Conservation (phyloP, 2,888 invertebrate genomes). For the Galeopsomyia nigrocyanea region DNA sequence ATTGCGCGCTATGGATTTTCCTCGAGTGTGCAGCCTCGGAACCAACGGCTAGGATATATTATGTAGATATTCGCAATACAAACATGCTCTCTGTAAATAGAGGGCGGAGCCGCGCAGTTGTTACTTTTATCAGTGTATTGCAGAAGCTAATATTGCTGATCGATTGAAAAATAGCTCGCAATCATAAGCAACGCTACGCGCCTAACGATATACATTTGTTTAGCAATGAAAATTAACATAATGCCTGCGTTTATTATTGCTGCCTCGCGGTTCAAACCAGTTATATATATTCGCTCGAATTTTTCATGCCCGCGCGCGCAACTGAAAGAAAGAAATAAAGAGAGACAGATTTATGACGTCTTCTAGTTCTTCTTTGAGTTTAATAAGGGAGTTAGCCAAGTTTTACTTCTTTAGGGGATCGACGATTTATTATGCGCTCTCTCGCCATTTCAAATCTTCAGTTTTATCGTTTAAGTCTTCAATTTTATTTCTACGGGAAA, state of each 20-base stretch:
- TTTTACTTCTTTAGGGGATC: conserved; percentile 35
- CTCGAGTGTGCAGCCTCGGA: conserved; percentile 1
- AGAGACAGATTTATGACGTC: conserved; percentile 8
- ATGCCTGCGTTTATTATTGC: no score
- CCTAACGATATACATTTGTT: not conserved
- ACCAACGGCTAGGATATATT: conserved; percentile 7
- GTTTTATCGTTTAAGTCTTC: conserved; percentile 31
- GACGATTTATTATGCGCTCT: conserved; percentile 26
- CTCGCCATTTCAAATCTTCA: not conserved
- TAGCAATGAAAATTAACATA: conserved; percentile 2
- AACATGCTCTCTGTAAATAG: not conserved
- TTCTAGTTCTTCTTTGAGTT: conserved; percentile 13
- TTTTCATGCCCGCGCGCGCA: not conserved
- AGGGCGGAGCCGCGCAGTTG: conserved; percentile 43
- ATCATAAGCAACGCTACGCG: not conserved
- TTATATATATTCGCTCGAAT: not conserved
- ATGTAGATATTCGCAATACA: not conserved
- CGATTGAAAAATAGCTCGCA: not conserved
- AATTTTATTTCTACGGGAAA: conserved; percentile 12
- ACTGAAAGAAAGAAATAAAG: conserved; percentile 1
- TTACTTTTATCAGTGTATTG: conserved; percentile 4
- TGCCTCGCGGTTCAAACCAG: no score
- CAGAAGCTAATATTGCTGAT: no score
- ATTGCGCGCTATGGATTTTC: conserved; percentile 55
- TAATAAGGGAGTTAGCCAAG: conserved; percentile 26